Evolutionary conservation across 2,888 invertebrate genomes (phyloP).

Genomic region (Ypsolopha scabrella): DNA sequence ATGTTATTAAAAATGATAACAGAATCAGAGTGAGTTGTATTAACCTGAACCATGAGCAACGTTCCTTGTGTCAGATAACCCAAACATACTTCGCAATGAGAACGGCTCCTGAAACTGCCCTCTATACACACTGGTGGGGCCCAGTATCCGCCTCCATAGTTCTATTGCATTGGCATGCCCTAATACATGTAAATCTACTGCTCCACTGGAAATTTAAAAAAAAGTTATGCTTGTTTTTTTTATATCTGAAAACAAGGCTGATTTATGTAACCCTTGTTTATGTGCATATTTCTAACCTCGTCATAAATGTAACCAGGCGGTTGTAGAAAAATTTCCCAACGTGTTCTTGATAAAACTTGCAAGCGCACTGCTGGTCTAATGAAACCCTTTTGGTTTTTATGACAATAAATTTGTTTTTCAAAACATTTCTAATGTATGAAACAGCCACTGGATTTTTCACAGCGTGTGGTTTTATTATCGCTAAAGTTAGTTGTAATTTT

Average conservation of each 20-base stretch:
- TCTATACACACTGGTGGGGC: conserved; percentile 90
- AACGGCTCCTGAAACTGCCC: conserved; percentile 83
- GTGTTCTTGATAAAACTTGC: conserved; percentile 87
- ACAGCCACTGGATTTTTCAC: conserved; percentile 81
- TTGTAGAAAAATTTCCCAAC: conserved; percentile 86
- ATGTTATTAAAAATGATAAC: neutral
- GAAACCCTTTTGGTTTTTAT: conserved; percentile 75
- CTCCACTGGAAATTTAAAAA: conserved; percentile 75
- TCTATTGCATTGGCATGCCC: conserved; percentile 80
- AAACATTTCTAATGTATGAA: conserved; percentile 75
- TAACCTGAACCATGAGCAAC: conserved; percentile 93
- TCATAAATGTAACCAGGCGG: conserved; percentile 84
- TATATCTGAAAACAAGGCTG: no score
- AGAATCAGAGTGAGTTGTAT: neutral
- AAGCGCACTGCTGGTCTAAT: conserved; percentile 74
- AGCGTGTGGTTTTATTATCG: conserved; percentile 89
- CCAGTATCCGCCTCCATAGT: conserved; percentile 87
- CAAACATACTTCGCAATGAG: conserved; percentile 85
- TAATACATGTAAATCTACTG: conserved; percentile 84
- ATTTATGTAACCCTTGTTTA: no score
- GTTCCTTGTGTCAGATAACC: conserved; percentile 94
- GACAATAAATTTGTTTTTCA: conserved; percentile 79
- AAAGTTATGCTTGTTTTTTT: conserved; percentile 5
- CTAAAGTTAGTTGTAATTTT: conserved; percentile 80
- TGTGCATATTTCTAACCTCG: conserved; percentile 71